Evolutionary conservation across 2,113 vertebrate genomes (phyloP).

Genomic region (Athene cunicularia): DNA sequence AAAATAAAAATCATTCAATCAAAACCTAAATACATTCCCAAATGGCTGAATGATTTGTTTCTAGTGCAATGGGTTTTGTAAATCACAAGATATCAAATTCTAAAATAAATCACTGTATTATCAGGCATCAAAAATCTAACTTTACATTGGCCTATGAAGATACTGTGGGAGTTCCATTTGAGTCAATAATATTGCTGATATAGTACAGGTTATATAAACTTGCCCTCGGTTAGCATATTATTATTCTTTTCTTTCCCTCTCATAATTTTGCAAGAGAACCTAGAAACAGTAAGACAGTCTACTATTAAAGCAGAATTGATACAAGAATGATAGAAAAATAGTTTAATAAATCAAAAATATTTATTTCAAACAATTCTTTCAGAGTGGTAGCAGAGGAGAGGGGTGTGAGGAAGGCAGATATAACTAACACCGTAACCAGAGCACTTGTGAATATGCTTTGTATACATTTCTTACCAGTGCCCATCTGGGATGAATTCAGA

Average conservation of each 20-base stretch:
- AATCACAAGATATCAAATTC: conserved; percentile 37
- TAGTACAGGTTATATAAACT: conserved; percentile 19
- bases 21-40: not conserved
- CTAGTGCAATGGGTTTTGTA: not conserved
- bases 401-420: not conserved
- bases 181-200: conserved; percentile 13
- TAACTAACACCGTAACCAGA: not conserved
- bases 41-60: conserved; percentile 16
- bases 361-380: not conserved
- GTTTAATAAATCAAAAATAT: not conserved
- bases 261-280: not conserved
- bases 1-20: not conserved
- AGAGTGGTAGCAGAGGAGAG: not conserved
- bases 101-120: conserved; percentile 27
- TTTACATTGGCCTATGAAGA: conserved; percentile 12
- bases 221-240: conserved; percentile 15
- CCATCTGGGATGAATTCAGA: not conserved
- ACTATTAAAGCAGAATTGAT: not conserved
- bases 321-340: not conserved
- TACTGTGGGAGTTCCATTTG: not conserved
- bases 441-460: not conserved
- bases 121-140: conserved; percentile 32
- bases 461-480: not conserved
- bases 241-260: conserved; percentile 34
- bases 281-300: not conserved